A percentile compares a stretch with the other conserved stretches of the same genome.
Evolutionary conservation across 2,888 invertebrate species (phyloP).

Genomic region (Drosophila helvetica): DNA sequence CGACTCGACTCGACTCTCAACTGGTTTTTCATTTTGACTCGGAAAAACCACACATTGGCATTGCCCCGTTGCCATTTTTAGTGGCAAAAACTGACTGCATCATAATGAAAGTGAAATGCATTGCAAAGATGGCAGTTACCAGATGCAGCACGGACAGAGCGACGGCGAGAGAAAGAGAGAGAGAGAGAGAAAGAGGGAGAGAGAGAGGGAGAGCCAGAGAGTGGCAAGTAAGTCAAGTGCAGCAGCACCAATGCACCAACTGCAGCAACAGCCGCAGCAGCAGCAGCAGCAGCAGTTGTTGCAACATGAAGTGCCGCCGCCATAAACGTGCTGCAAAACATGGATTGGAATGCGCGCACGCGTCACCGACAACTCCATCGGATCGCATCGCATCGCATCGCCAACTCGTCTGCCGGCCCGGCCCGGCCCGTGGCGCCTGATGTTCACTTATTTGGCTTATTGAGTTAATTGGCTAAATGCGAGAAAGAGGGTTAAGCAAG

Average conservation of each 20-base stretch:
- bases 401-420: constrained; percentile 5
- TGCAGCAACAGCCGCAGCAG: constrained; percentile 7
- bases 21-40: constrained; percentile 77
- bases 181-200: constrained; percentile 62
- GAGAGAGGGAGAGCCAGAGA: constrained; percentile 49
- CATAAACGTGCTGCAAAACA: constrained; percentile 41
- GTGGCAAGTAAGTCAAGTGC: constrained; percentile 69
- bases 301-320: constrained; percentile 71
- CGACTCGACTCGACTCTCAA: constrained; percentile 55
- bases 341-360: constrained; percentile 64
- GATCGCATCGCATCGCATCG: constrained; percentile 15
- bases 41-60: constrained; percentile 74
- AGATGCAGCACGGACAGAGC: constrained; percentile 49
- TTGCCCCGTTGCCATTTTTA: constrained; percentile 77
- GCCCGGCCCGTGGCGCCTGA: constrained; percentile 4
- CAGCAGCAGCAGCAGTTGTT: constrained; percentile 52
- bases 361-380: constrained; percentile 62
- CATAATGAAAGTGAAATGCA: constrained; percentile 82
- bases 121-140: constrained; percentile 78
- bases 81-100: constrained; percentile 80
- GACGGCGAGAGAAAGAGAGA: constrained; percentile 9
- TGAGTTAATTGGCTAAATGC: constrained; percentile 65
- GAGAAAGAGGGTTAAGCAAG: constrained; percentile 49
- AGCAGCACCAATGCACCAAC: constrained; percentile 31
- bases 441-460: constrained; percentile 56